phyloP scores from a whole-genome alignment of 2,888 invertebrate species.

The Lomographa bimaculata region DNA sequence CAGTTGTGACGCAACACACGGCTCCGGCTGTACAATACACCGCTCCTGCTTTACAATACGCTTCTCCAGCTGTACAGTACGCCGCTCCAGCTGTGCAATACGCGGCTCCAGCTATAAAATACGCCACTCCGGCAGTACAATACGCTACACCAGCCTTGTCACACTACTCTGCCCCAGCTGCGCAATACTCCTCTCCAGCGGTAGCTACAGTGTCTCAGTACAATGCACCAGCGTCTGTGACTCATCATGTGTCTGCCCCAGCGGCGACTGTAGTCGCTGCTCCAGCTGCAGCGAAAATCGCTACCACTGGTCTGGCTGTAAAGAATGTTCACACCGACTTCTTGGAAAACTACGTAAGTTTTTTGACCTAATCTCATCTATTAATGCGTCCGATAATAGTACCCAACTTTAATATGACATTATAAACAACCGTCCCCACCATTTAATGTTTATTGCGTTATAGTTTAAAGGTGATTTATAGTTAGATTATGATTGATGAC shows the following conservation, averaged over 20 bases:
- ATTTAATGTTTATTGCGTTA: no score
- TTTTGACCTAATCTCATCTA: no score
- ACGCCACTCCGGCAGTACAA: constrained; percentile 40
- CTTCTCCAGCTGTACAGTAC: constrained; percentile 38
- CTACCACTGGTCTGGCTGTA: constrained; percentile 43
- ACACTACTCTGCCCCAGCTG: constrained; percentile 30
- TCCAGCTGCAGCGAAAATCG: constrained; percentile 37
- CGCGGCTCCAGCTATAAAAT: constrained; percentile 45
- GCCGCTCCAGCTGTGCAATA: constrained; percentile 50
- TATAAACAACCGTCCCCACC: no score
- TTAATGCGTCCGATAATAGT: not conserved
- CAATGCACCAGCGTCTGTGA: constrained; percentile 29
- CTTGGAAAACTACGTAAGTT: constrained; percentile 85
- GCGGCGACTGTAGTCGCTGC: constrained; percentile 36
- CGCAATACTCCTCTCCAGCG: constrained; percentile 16
- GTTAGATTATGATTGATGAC: constrained; percentile 3
- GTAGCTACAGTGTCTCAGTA: constrained; percentile 28
- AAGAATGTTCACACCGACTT: constrained; percentile 85
- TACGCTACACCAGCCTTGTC: constrained; percentile 36
- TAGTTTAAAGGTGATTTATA: no score
- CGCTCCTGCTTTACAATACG: constrained; percentile 40
- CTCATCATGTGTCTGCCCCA: constrained; percentile 37
- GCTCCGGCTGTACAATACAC: constrained; percentile 32
- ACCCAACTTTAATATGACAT: no score
- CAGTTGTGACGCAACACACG: constrained; percentile 37